phyloP scores from a whole-genome alignment of 1,140 invertebrate genomes.

The Calycopis cecrops region DNA sequence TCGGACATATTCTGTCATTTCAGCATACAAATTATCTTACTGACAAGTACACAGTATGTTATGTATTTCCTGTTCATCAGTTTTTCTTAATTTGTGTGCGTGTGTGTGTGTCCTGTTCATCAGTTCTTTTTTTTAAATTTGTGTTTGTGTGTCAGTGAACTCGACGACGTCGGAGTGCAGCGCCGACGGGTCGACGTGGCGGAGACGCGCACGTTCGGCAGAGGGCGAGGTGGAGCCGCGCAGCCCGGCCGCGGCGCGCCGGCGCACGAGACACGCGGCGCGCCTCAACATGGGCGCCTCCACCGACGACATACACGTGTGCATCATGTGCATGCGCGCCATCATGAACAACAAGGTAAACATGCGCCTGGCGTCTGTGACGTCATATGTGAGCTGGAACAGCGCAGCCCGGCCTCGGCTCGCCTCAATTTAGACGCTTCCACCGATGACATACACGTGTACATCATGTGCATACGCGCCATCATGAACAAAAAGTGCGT shows the following conservation, averaged over 20 bases:
- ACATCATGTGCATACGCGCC: constrained; percentile 98
- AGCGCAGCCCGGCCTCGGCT: constrained; percentile 53
- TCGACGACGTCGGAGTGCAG: constrained; percentile 62
- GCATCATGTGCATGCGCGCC: constrained; percentile 98
- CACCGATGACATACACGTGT: constrained; percentile 99
- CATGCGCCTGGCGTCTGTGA: not conserved
- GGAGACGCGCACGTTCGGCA: constrained; percentile 44
- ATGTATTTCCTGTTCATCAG: too few relatives aligned
- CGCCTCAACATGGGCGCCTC: constrained; percentile 97
- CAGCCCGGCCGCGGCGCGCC: constrained; percentile 56
- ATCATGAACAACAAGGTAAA: constrained; percentile 99
- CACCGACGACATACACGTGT: constrained; percentile 99
- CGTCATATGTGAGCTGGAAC: constrained; percentile 33
- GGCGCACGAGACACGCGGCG: constrained; percentile 88
- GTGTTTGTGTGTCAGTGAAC: constrained; percentile 34
- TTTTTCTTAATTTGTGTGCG: too few relatives aligned
- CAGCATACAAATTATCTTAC: too few relatives aligned
- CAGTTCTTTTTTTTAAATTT: too few relatives aligned
- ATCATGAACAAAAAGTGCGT: constrained; percentile 98
- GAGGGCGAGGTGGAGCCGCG: constrained; percentile 48
- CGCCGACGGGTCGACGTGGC: constrained; percentile 33
- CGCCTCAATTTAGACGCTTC: constrained; percentile 96
- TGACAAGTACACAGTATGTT: too few relatives aligned
- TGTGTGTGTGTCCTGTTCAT: too few relatives aligned
- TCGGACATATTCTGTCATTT: too few relatives aligned